Evolutionary conservation across 2,797 vertebrate species (phyloP).

Genomic region (Lepus oiostolus): DNA sequence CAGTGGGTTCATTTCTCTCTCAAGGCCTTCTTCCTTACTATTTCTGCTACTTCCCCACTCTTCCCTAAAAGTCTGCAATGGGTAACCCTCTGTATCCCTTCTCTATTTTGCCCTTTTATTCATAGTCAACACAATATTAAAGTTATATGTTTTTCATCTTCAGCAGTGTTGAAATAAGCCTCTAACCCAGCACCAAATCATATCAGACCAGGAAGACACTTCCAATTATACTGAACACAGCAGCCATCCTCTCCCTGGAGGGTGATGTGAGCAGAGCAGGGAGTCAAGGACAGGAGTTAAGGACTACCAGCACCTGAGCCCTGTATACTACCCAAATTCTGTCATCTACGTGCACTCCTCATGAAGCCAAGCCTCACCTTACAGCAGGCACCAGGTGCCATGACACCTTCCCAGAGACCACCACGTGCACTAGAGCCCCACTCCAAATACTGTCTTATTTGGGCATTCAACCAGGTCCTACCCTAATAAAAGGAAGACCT

Average conservation of each 20-base stretch:
- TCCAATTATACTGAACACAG: background rate
- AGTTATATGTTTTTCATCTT: background rate
- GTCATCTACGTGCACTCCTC: too few relatives aligned
- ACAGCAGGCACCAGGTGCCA: too few relatives aligned
- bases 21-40: background rate
- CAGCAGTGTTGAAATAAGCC: background rate
- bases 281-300: too few relatives aligned
- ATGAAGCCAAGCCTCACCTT: too few relatives aligned
- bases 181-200: background rate
- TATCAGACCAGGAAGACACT: background rate
- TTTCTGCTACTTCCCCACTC: background rate
- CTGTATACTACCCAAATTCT: too few relatives aligned
- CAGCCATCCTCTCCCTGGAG: background rate
- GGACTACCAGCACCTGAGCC: too few relatives aligned
- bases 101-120: background rate
- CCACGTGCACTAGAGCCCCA: too few relatives aligned
- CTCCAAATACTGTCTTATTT: too few relatives aligned
- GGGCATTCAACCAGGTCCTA: too few relatives aligned
- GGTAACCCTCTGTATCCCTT: background rate
- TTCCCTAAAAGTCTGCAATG: background rate
- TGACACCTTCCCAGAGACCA: too few relatives aligned
- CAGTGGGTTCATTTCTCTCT: background rate
- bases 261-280: too few relatives aligned
- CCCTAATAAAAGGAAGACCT: too few relatives aligned
- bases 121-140: background rate